Base-by-base conservation (phyloP, 2,113 vertebrate genomes). In the Cynopterus brachyotis region DNA sequence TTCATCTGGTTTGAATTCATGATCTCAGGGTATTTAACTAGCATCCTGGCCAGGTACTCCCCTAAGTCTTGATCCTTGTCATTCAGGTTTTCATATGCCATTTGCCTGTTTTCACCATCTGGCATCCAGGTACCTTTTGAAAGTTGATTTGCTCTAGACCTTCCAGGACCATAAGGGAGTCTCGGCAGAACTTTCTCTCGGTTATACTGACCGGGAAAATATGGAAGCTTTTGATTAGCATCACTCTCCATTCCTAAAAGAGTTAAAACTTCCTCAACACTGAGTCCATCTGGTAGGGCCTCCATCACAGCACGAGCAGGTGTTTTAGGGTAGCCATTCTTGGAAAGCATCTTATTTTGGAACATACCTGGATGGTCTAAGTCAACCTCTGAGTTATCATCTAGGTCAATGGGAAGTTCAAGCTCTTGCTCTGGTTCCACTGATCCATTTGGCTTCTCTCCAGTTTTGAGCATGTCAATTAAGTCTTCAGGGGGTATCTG, bases 401-500 rank as follows among this genome's bases (percentile, higher is more conserved):
- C 94, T 0, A 98, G 96, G 57, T 98, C 98, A 80, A 96, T 97
- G 30, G 97, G 98, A 95, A 99, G 96, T 76, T 99, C 98, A 22
- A 96, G 30, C 59, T 97, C 98, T 91, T 98, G 97, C 87, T 98
- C 98, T 2, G 98, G 94, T 94, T 98, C 98, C 88, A 98, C 40
- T 6, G 98, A 98, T 60, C 97, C 98, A 12, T 92, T 98, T 92
- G 98, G 98, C 73, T 97, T 98, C 73, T 99, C 99, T 79, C 98
- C 98, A 4, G 93, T 98, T 98, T 98, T 99, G 79, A 99, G 97
- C 98, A 99, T 99, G 94, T 99, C 99, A 92, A 99, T 96, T 92
- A 99, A 98, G 95, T 99, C 99, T 97, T 99, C 99, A 0, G 99
- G 99, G 53, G 99, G 99, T 70, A 99, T 99, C 98, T 99, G 99